phyloP scores from a whole-genome alignment of 2,797 vertebrate genomes.

The Mormyrus hasselquistii region DNA sequence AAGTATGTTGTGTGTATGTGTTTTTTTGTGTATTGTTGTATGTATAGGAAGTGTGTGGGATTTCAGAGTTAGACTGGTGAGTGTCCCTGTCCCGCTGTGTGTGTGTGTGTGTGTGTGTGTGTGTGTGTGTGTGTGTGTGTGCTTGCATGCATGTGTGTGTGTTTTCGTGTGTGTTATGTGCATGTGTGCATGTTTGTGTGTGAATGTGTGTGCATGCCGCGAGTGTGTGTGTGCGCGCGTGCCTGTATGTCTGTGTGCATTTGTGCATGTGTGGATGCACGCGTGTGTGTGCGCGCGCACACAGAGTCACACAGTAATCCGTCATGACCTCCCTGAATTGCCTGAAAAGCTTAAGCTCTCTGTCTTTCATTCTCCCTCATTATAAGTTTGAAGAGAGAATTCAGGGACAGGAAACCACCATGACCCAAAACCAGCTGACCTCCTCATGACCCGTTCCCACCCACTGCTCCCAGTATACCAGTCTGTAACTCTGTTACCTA shows the following conservation, averaged over 20 bases:
- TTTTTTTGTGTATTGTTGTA: neutral
- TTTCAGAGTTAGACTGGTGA: neutral
- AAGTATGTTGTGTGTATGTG: neutral
- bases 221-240: no score
- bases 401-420: neutral
- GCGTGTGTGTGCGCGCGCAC: neutral
- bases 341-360: constrained; percentile 56
- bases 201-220: neutral
- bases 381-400: constrained; percentile 2
- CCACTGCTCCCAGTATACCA: neutral
- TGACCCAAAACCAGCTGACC: neutral
- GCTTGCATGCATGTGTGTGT: neutral
- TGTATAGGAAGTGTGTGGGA: neutral
- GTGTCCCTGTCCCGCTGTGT: constrained; percentile 9
- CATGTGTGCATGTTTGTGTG: neutral
- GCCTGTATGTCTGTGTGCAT: no score
- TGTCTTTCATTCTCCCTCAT: constrained; percentile 6
- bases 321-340: constrained; percentile 65
- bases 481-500: neutral
- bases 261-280: neutral
- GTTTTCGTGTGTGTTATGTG: neutral
- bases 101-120: neutral
- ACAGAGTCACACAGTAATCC: constrained; percentile 53
- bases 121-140: neutral
- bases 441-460: neutral